A percentile compares a stretch with the other conserved stretches of the same genome.
These are phyloP conservation scores for Trichonephila clavipes DNA, from an alignment of 1,140 invertebrate genomes.

Conservation along the genomic window DNA sequence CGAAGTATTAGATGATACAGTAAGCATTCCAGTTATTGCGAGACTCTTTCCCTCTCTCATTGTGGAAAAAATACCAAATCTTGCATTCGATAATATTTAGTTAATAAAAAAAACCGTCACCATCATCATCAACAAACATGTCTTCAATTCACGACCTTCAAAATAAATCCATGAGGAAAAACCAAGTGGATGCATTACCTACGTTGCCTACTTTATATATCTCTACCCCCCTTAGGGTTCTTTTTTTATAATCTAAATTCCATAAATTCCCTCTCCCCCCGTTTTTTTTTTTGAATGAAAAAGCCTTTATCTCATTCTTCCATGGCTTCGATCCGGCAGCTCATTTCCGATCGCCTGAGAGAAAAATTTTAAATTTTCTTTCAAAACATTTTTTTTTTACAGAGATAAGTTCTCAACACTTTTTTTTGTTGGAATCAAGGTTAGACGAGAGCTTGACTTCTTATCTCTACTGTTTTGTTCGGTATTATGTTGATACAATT, in stretches of 20 bases:
- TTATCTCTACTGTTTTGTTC: background rate
- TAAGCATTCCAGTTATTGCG: too few species aligned
- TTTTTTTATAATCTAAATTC: constrained; percentile 6
- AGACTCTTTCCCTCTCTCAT: too few species aligned
- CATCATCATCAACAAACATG: background rate
- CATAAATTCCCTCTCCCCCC: background rate
- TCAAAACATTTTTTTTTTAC: background rate
- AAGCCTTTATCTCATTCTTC: background rate
- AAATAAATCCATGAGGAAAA: background rate
- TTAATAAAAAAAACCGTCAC: too few species aligned
- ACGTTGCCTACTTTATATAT: background rate
- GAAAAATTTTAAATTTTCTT: background rate
- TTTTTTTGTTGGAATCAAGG: background rate
- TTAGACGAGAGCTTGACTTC: background rate
- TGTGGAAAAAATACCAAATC: too few species aligned
- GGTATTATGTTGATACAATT: too few species aligned
- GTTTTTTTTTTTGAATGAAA: background rate
- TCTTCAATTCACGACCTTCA: background rate
- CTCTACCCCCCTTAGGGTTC: background rate
- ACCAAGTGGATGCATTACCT: background rate
- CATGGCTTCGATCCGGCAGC: background rate
- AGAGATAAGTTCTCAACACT: background rate
- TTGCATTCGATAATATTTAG: too few species aligned
- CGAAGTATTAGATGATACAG: too few species aligned
- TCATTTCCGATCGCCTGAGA: background rate